Conservation (phyloP, 2,888 invertebrate genomes). For the Embidobia sp. region DNA sequence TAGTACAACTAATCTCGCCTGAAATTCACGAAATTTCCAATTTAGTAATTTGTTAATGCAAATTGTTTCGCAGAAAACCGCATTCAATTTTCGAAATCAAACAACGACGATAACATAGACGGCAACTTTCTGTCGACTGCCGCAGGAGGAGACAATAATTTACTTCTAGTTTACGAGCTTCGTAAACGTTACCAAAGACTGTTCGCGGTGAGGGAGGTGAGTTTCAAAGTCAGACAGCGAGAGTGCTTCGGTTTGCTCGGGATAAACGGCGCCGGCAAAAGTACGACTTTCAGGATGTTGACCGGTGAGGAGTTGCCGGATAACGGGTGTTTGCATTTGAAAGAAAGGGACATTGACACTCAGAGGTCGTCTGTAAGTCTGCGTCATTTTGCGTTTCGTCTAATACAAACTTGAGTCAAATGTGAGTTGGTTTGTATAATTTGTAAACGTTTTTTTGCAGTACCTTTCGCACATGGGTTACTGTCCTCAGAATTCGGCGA, state of each 20-base stretch:
- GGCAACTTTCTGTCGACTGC: too few relatives aligned
- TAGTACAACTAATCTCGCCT: slow-evolving; percentile 1
- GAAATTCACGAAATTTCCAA: background rate
- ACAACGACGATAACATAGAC: too few relatives aligned
- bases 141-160: too few relatives aligned
- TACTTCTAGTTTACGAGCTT: slow-evolving; percentile 1
- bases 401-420: too few relatives aligned
- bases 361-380: too few relatives aligned
- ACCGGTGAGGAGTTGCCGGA: slow-evolving; percentile 88
- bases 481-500: slow-evolving; percentile 93
- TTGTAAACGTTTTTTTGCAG: slow-evolving; percentile 78
- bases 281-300: slow-evolving; percentile 94
- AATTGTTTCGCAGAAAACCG: too few relatives aligned
- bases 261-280: slow-evolving; percentile 94
- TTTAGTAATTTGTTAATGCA: too few relatives aligned
- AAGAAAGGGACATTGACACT: slow-evolving; percentile 67
- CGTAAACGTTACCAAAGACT: slow-evolving; percentile 13
- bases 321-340: too few relatives aligned
- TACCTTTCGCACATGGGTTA: slow-evolving; percentile 90
- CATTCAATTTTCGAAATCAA: too few relatives aligned
- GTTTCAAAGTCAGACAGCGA: slow-evolving; percentile 85
- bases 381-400: too few relatives aligned
- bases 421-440: background rate
- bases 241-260: slow-evolving; percentile 93
- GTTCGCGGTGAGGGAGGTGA: slow-evolving; percentile 90